Evolutionary conservation across 2,113 vertebrate genomes (phyloP).

Genomic region (Hyla sarda): DNA sequence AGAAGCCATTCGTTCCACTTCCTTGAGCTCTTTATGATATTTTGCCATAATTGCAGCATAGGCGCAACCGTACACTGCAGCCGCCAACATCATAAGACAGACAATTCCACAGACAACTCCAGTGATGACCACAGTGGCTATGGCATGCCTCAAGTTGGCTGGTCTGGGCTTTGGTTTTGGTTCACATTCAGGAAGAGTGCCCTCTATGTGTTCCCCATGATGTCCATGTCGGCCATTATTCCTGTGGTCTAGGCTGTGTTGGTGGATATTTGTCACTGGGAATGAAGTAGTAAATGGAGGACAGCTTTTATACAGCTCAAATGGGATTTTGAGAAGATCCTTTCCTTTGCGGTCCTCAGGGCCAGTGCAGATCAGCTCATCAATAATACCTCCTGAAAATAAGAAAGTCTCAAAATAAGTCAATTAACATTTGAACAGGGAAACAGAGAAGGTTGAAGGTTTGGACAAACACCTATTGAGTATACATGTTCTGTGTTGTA

Average conservation of each 20-base stretch:
- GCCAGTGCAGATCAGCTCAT: slow-evolving; percentile 80
- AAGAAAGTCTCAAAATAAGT: slow-evolving; percentile 26
- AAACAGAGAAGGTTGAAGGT: background rate
- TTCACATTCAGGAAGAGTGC: slow-evolving; percentile 74
- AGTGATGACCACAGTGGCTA: slow-evolving; percentile 91
- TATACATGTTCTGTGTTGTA: too few species aligned
- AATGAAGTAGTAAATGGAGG: slow-evolving; percentile 75
- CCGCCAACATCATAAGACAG: slow-evolving; percentile 94
- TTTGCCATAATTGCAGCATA: slow-evolving; percentile 91
- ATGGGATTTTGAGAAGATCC: slow-evolving; percentile 88
- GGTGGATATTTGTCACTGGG: slow-evolving; percentile 74
- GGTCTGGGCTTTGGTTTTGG: slow-evolving; percentile 80
- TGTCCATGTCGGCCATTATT: slow-evolving; percentile 64
- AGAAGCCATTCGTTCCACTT: slow-evolving; percentile 70
- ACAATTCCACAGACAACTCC: slow-evolving; percentile 93
- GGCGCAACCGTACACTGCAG: slow-evolving; percentile 90
- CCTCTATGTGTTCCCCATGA: background rate
- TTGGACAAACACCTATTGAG: too few species aligned
- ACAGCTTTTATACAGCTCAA: slow-evolving; percentile 88
- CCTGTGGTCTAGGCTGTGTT: slow-evolving; percentile 71
- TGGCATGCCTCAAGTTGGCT: slow-evolving; percentile 85
- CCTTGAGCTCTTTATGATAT: slow-evolving; percentile 80
- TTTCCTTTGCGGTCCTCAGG: slow-evolving; percentile 84
- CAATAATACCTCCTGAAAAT: slow-evolving; percentile 83
- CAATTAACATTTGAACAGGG: background rate